Percentiles rank a stretch among this genome's conserved stretches.
phyloP scores from a whole-genome alignment of 2,113 vertebrate genomes.

The Myotis brandtii region DNA sequence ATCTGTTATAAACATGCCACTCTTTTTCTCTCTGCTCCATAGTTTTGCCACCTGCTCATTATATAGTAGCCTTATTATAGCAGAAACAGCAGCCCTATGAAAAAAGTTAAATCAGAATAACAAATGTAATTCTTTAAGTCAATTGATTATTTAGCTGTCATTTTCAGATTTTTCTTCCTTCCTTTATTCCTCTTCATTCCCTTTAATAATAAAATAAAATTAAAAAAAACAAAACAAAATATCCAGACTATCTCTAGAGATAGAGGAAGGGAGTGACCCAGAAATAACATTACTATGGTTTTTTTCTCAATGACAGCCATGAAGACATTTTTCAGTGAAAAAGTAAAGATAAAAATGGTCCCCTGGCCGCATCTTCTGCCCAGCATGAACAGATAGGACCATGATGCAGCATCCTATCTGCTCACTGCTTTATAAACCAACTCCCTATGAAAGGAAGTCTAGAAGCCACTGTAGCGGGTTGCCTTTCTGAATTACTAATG shows the following conservation, averaged over 20 bases:
- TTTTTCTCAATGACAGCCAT: conserved; percentile 4
- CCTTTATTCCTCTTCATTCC: neutral
- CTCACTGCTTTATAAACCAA: neutral
- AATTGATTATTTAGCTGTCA: neutral
- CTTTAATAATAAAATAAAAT: neutral
- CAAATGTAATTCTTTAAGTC: neutral
- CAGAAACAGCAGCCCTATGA: neutral
- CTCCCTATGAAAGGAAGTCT: neutral
- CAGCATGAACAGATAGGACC: conserved; percentile 2
- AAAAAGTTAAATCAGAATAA: conserved; percentile 8
- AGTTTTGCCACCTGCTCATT: neutral
- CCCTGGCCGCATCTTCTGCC: conserved; percentile 17
- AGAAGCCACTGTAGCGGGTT: neutral
- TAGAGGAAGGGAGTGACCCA: conserved; percentile 7
- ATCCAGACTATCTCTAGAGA: neutral
- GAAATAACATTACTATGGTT: neutral
- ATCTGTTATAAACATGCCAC: neutral
- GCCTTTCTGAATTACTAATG: conserved; percentile 10
- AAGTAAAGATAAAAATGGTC: neutral
- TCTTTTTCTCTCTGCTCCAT: neutral
- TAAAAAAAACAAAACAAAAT: neutral
- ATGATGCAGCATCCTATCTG: neutral
- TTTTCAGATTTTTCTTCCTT: conserved; percentile 36
- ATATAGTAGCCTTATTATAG: neutral
- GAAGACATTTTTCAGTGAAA: conserved; percentile 47